Evolutionary conservation across 1,140 invertebrate genomes (phyloP).

Genomic region (Drosophila punjabiensis): DNA sequence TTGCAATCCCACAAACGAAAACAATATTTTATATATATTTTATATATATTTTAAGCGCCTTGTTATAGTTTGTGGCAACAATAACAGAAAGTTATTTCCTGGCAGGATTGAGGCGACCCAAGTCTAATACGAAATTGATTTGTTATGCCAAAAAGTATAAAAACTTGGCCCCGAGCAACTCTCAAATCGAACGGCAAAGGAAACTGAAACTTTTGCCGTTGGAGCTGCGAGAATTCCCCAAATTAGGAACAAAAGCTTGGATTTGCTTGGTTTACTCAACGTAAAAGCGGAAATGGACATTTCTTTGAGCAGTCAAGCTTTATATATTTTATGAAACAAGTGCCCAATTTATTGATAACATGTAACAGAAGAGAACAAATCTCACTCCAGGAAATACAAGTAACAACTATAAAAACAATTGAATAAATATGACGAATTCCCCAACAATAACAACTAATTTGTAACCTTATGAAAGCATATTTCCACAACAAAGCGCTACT

Average conservation of each 20-base stretch:
- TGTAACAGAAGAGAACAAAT: not conserved
- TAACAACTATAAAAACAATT: not conserved
- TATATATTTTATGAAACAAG: constrained; percentile 2
- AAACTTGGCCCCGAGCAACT: constrained; percentile 46
- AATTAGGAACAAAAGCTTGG: constrained; percentile 50
- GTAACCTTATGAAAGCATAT: constrained; percentile 26
- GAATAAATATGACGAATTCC: constrained; percentile 15
- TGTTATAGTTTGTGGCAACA: constrained; percentile 73
- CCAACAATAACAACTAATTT: constrained; percentile 12
- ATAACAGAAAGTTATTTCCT: constrained; percentile 69
- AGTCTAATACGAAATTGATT: constrained; percentile 69
- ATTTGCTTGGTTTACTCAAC: constrained; percentile 29
- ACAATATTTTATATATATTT: constrained; percentile 52
- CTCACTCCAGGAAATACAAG: not conserved
- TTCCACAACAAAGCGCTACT: constrained; percentile 5
- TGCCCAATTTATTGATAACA: constrained; percentile 8
- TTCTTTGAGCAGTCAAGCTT: constrained; percentile 20
- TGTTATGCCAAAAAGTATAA: constrained; percentile 62
- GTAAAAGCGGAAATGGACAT: constrained; percentile 34
- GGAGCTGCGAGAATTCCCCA: constrained; percentile 41
- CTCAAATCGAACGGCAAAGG: constrained; percentile 41
- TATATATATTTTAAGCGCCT: constrained; percentile 65
- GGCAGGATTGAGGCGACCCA: constrained; percentile 39
- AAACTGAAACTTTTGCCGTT: constrained; percentile 24
- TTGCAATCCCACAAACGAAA: constrained; percentile 51